These are phyloP conservation scores for Pangasianodon hypophthalmus DNA, from an alignment of 2,113 vertebrate species.

Conservation along the genomic window DNA sequence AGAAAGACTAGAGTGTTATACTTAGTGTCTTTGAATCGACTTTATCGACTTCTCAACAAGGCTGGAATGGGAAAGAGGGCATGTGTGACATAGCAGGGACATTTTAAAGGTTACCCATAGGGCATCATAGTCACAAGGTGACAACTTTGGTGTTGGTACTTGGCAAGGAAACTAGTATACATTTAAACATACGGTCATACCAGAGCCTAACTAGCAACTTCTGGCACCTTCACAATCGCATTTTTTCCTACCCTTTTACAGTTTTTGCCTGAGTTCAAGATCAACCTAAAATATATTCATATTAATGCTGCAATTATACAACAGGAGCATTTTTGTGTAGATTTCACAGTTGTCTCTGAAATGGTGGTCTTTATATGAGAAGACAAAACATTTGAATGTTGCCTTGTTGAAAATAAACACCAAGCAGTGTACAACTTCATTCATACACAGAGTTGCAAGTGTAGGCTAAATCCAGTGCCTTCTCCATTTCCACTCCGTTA, in stretches of 20 bases:
- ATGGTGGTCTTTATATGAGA: not conserved
- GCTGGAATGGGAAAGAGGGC: not conserved
- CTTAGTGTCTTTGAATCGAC: not conserved
- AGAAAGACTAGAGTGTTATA: slow-evolving; percentile 7
- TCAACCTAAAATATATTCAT: not conserved
- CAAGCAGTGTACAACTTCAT: not conserved
- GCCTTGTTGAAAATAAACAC: not conserved
- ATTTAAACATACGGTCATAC: not conserved
- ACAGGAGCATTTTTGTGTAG: not conserved
- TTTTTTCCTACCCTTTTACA: not conserved
- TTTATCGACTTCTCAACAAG: slow-evolving; percentile 1
- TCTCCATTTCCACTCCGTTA: slow-evolving; percentile 61
- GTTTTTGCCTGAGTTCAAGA: not conserved
- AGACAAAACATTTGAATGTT: not conserved
- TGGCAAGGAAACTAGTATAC: not conserved
- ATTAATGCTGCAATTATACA: not conserved
- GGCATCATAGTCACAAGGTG: not conserved
- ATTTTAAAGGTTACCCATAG: not conserved
- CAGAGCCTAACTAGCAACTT: not conserved
- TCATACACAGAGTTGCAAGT: not conserved
- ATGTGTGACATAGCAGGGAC: not conserved
- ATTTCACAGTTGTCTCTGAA: not conserved
- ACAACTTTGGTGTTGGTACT: not conserved
- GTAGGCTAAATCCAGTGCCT: not conserved
- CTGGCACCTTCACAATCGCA: not conserved